Evolutionary conservation across 2,888 invertebrate species (phyloP).

Genomic region (Eupithecia dodoneata): DNA sequence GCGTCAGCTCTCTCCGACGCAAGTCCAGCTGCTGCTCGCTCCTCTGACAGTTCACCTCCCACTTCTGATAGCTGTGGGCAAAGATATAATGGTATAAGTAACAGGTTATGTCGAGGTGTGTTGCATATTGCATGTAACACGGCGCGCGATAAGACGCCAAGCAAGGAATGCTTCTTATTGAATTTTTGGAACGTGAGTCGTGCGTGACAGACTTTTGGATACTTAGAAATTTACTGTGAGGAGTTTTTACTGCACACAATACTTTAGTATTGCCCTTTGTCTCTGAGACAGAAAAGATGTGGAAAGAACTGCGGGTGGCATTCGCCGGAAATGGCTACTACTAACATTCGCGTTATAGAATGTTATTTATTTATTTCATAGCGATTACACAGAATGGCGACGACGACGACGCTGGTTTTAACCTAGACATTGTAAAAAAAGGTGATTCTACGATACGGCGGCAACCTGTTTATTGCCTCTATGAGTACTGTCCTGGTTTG

Average conservation of each 20-base stretch:
- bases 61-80: conserved; percentile 93
- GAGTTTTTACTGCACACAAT: too few relatives aligned
- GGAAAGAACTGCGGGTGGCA: too few relatives aligned
- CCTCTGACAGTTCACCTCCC: conserved; percentile 95
- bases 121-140: neutral
- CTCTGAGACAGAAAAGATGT: too few relatives aligned
- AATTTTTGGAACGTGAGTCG: neutral
- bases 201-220: neutral
- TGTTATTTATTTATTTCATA: too few relatives aligned
- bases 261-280: too few relatives aligned
- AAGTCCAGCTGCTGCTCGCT: conserved; percentile 94
- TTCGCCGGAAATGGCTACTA: too few relatives aligned
- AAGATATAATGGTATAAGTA: conserved; percentile 23
- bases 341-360: too few relatives aligned
- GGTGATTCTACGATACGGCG: too few relatives aligned
- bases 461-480: neutral
- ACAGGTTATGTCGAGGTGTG: neutral
- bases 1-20: conserved; percentile 96
- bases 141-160: too few relatives aligned
- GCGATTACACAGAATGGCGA: too few relatives aligned
- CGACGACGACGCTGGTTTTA: too few relatives aligned
- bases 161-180: neutral
- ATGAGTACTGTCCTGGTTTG: neutral
- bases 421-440: too few relatives aligned
- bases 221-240: neutral